These are phyloP conservation scores for Petrophora chlorosata DNA, from an alignment of 2,888 invertebrate genomes.

Conservation along the genomic window DNA sequence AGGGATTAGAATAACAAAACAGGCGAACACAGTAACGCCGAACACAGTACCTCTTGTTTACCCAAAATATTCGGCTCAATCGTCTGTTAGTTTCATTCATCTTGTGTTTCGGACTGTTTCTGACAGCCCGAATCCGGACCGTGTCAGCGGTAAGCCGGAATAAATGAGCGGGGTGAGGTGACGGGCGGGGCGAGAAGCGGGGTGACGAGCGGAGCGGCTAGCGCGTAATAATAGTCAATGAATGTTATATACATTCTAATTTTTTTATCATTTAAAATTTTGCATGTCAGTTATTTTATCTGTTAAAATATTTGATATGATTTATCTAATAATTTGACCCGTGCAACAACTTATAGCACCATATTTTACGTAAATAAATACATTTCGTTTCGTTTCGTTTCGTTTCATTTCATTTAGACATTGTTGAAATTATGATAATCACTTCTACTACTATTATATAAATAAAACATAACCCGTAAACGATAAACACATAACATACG, in stretches of 20 bases:
- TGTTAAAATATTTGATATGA: too few species aligned
- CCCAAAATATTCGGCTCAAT: neutral
- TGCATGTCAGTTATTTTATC: too few species aligned
- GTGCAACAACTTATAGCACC: too few species aligned
- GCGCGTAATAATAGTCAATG: neutral
- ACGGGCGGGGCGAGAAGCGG: slow-evolving; percentile 7
- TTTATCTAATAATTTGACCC: too few species aligned
- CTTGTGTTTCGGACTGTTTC: slow-evolving; percentile 36
- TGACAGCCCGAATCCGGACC: slow-evolving; percentile 38
- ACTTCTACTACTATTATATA: too few species aligned
- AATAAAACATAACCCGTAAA: too few species aligned
- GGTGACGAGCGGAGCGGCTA: slow-evolving; percentile 5
- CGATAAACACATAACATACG: too few species aligned
- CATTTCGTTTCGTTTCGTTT: too few species aligned
- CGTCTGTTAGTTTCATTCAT: slow-evolving; percentile 34
- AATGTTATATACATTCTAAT: neutral
- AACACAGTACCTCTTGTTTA: neutral
- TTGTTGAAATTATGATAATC: too few species aligned
- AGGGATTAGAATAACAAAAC: neutral
- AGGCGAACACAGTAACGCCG: neutral
- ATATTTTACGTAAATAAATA: too few species aligned
- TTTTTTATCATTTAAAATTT: neutral
- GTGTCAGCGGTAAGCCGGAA: slow-evolving; percentile 41
- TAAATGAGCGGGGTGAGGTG: slow-evolving; percentile 33
- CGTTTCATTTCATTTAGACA: too few species aligned